Percentiles rank a stretch among this genome's conserved stretches.
Conservation (phyloP, 2,797 vertebrate genomes). For the Smutsia temminckii region DNA sequence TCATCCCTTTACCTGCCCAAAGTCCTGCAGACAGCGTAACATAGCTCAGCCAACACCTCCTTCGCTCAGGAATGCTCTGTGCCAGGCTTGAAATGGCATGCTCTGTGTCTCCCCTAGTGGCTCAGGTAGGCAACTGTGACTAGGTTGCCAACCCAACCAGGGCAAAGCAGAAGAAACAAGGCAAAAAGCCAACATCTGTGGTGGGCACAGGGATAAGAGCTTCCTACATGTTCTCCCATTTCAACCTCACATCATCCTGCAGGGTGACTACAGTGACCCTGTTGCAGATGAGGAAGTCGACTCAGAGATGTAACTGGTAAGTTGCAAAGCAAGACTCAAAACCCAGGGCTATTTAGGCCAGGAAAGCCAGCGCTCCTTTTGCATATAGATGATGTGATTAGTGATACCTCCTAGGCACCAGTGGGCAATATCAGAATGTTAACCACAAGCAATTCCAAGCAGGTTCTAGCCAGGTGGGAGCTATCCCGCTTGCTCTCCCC, state of each 20-base stretch:
- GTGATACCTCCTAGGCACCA: not conserved
- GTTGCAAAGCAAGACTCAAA: constrained; percentile 52
- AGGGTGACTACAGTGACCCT: not conserved
- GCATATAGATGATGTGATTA: not conserved
- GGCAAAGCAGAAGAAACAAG: not conserved
- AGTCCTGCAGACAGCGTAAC: not conserved
- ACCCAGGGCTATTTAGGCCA: not conserved
- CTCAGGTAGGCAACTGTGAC: not conserved
- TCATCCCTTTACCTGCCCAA: not conserved
- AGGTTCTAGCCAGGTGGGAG: not conserved
- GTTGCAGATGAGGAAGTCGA: constrained; percentile 30
- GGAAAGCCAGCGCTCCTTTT: not conserved
- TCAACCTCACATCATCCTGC: not conserved
- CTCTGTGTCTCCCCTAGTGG: not conserved
- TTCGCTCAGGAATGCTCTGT: not conserved
- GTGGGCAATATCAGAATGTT: not conserved
- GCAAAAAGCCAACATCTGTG: not conserved
- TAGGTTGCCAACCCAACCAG: not conserved
- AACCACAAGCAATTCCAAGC: not conserved
- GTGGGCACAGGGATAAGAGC: not conserved
- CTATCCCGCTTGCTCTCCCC: not conserved
- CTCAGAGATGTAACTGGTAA: not conserved
- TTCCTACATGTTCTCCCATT: not conserved
- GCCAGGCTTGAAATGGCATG: not conserved
- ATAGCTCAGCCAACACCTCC: not conserved